A percentile compares a stretch with the other conserved stretches of the same genome.
phyloP scores from a whole-genome alignment of 2,888 invertebrate species.

The Callinectes sapidus region DNA sequence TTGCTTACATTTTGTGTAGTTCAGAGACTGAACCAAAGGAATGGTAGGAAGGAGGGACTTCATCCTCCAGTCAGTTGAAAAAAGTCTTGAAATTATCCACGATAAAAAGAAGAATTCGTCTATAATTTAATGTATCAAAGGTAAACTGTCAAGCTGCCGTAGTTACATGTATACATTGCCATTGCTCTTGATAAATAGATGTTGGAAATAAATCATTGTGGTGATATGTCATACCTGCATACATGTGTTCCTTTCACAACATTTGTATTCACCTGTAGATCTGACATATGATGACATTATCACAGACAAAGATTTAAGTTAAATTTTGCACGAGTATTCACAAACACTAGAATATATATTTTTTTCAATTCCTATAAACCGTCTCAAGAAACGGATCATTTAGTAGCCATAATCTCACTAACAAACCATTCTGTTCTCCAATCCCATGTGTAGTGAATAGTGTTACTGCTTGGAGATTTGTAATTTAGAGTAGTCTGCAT shows the following conservation, averaged over 20 bases:
- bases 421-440: not conserved
- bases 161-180: slow-evolving; percentile 22
- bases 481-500: not conserved
- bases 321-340: slow-evolving; percentile 36
- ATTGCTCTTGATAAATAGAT: slow-evolving; percentile 31
- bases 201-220: slow-evolving; percentile 36
- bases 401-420: slow-evolving; percentile 36
- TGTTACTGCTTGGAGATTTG: slow-evolving; percentile 4
- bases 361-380: slow-evolving; percentile 26
- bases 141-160: slow-evolving; percentile 34
- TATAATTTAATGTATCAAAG: slow-evolving; percentile 32
- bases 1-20: slow-evolving; percentile 28
- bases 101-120: slow-evolving; percentile 32
- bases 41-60: slow-evolving; percentile 30
- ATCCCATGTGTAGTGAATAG: not conserved
- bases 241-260: slow-evolving; percentile 8
- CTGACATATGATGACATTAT: slow-evolving; percentile 30
- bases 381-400: slow-evolving; percentile 30
- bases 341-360: slow-evolving; percentile 11
- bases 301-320: slow-evolving; percentile 30
- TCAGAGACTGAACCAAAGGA: slow-evolving; percentile 28
- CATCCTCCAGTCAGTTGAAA: slow-evolving; percentile 21
- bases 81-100: slow-evolving; percentile 27
- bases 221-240: slow-evolving; percentile 28
- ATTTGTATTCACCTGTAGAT: slow-evolving; percentile 13